Base-by-base conservation (phyloP, 2,113 vertebrate species). In the Leiothrix lutea region DNA sequence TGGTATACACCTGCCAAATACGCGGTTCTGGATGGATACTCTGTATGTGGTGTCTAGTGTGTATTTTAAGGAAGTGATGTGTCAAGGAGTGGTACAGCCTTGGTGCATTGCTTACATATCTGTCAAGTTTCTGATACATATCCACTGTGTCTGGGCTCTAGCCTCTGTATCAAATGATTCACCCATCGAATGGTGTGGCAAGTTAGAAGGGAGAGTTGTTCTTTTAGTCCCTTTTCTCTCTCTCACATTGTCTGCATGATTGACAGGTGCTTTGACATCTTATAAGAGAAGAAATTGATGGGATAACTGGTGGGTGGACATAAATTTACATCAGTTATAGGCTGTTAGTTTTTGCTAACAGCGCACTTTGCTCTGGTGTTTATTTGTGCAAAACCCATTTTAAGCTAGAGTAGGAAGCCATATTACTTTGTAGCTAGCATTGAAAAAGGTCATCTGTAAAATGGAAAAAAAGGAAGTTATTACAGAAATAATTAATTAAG, bases 161-260 rank as follows among this genome's bases (percentile, higher is more conserved):
- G 58, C 24, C 50, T 73, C 79, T 47, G 0, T 57, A 29, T 72
- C 2, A 7, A 33, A 33, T 29, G 8, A 21, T 33, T 38, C 23
- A 6, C 12, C 58, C 57, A 9, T 4, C 0, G 0, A 64, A 23
- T 23, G 0, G 7, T 48, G 38, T 47, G 31, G 38, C 51, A 83
- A 54, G 8, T 48, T 54, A 47, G 17, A 38, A 71, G 33, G 47
- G 26, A 71, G 12, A 51, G 20, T 23, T 58, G 23, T 13, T 83
- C 47, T 80, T 4, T 40, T 58, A 44, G 22, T 81, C 38, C 50
- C 47, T 36, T 18, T 13, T 38, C 11, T 26, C 35, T 36, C 40
- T 62, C 31, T 40, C 54, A 33, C 12, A 3, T 35, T 84, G n/a
- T 67, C 69, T 67, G 31, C 2, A 4, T 74, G 77, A 89, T 31